Percentiles rank a stretch among this genome's conserved stretches.
These are phyloP conservation scores for Lates japonicus DNA, from an alignment of 2,797 vertebrate genomes.

Conservation along the genomic window DNA sequence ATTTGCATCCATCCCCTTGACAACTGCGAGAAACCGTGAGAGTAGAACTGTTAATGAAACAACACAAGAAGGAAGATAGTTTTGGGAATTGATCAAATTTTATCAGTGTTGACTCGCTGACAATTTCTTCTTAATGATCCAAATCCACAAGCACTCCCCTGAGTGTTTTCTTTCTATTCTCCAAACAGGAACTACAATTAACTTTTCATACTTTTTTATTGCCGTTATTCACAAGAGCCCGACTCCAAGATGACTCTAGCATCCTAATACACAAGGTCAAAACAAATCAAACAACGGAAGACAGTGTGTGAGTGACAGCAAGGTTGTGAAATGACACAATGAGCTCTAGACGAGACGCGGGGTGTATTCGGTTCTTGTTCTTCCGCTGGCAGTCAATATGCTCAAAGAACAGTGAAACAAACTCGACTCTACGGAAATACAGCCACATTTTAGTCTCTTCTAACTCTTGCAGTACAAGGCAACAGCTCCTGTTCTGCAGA, in stretches of 20 bases:
- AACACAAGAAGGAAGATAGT: not conserved
- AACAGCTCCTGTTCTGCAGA: not conserved
- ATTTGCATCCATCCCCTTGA: conserved; percentile 20
- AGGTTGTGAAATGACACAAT: conserved; percentile 23
- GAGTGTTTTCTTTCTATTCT: conserved; percentile 17
- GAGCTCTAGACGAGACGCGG: conserved; percentile 17
- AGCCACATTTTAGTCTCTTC: conserved; percentile 1
- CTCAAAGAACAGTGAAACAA: conserved; percentile 15
- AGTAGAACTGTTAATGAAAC: conserved; percentile 39
- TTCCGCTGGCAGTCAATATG: conserved; percentile 1
- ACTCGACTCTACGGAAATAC: conserved; percentile 11
- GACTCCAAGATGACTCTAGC: conserved; percentile 24
- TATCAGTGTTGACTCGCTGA: conserved; percentile 38
- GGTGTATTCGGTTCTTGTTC: conserved; percentile 15
- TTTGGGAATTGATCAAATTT: conserved; percentile 36
- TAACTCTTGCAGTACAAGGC: conserved; percentile 2
- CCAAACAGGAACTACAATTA: conserved; percentile 30
- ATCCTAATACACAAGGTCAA: conserved; percentile 4
- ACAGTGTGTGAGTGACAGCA: conserved; percentile 25
- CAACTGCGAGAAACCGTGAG: conserved; percentile 4
- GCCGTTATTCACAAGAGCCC: conserved; percentile 21
- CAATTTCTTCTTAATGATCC: conserved; percentile 36
- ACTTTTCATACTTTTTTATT: conserved; percentile 28
- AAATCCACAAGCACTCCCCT: conserved; percentile 29
- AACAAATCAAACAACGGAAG: conserved; percentile 24